Evolutionary conservation across 1,140 invertebrate species (phyloP).

Genomic region (Pteromalus puparum): DNA sequence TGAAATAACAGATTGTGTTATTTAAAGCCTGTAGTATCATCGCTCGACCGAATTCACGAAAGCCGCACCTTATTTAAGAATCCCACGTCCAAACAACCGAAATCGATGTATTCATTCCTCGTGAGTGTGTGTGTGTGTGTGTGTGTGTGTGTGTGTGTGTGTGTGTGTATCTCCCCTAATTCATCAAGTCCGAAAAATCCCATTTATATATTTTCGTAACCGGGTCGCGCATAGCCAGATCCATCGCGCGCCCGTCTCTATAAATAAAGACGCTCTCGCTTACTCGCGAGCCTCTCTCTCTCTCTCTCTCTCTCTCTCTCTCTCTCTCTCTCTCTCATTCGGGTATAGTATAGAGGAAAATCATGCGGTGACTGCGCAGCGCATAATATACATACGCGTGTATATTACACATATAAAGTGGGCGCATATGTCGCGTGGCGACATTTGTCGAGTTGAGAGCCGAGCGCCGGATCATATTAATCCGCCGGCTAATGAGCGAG

Average conservation of each 20-base stretch:
- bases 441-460: slow-evolving; percentile 3
- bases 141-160: neutral
- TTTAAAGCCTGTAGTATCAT: neutral
- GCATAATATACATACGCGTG: neutral
- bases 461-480: slow-evolving; percentile 70
- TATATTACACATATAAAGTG: slow-evolving; percentile 43
- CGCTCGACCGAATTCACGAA: neutral
- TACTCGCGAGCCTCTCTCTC: slow-evolving; percentile 27
- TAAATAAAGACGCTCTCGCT: slow-evolving; percentile 50
- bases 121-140: too few relatives aligned
- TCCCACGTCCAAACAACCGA: neutral
- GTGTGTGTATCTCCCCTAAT: neutral
- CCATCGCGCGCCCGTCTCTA: slow-evolving; percentile 50
- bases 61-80: neutral
- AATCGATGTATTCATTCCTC: neutral
- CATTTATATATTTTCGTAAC: slow-evolving; percentile 48
- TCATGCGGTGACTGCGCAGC: neutral
- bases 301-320: too few relatives aligned
- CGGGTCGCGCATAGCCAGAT: slow-evolving; percentile 46
- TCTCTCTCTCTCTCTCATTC: too few relatives aligned
- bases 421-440: slow-evolving; percentile 46
- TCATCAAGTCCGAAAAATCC: slow-evolving; percentile 37
- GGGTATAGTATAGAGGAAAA: slow-evolving; percentile 25
- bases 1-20: neutral
- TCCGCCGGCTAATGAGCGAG: slow-evolving; percentile 70